Evolutionary conservation across 2,113 vertebrate genomes (phyloP).

Genomic region (Lophochroa leadbeateri): DNA sequence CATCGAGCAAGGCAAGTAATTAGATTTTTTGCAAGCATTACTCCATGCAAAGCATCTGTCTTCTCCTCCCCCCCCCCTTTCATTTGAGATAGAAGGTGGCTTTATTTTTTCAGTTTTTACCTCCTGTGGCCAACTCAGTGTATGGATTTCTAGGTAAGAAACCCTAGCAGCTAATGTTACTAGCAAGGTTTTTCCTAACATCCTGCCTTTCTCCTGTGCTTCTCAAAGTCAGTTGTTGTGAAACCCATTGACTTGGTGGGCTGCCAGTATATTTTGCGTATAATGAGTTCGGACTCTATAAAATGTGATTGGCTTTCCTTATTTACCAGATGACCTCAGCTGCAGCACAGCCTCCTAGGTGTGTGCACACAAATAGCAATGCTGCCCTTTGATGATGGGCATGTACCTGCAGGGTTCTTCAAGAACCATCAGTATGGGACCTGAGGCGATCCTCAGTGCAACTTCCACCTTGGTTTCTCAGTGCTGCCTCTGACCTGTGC

Average conservation of each 20-base stretch:
- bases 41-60: background rate
- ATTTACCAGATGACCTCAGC: background rate
- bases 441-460: accelerated
- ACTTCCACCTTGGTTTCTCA: background rate
- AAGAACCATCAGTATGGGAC: background rate
- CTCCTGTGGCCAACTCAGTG: background rate
- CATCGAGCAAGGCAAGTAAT: background rate
- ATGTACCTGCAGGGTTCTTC: background rate
- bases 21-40: background rate
- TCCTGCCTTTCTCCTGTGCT: background rate
- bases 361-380: background rate
- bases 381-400: background rate
- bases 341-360: background rate
- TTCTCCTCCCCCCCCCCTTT: background rate
- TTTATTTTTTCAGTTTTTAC: background rate
- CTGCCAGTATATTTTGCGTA: background rate
- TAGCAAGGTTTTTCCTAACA: background rate
- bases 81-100: background rate
- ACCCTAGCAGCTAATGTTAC: background rate
- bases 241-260: background rate
- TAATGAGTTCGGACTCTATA: accelerated
- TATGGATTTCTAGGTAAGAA: background rate
- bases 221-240: background rate
- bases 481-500: background rate
- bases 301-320: background rate